Evolutionary conservation across 2,113 vertebrate genomes (phyloP).

Genomic region (Pycnonotus jocosus): DNA sequence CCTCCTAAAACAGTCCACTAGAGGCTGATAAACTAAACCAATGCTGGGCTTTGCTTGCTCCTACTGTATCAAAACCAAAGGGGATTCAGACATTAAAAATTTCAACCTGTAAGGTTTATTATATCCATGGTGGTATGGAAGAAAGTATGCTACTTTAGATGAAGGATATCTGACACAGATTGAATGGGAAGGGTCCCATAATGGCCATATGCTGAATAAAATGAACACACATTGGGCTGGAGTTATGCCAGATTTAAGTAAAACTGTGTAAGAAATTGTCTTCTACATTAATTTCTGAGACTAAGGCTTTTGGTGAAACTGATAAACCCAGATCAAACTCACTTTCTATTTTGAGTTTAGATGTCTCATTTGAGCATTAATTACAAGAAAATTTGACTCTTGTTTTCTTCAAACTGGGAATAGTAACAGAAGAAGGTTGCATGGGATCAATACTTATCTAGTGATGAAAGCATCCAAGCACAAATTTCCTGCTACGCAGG

Average conservation of each 20-base stretch:
- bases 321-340: background rate
- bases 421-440: background rate
- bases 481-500: background rate
- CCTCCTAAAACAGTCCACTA: background rate
- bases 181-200: background rate
- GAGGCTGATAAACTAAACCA: background rate
- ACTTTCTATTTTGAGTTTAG: background rate
- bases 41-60: background rate
- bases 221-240: background rate
- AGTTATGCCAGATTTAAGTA: background rate
- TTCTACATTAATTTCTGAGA: background rate
- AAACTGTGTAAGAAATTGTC: background rate
- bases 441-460: background rate
- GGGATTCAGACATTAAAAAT: background rate
- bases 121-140: background rate
- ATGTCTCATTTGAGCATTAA: background rate
- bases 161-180: background rate
- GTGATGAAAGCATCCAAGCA: background rate
- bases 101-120: background rate
- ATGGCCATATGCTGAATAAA: background rate
- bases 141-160: background rate
- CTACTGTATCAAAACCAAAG: background rate
- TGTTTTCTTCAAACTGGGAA: background rate
- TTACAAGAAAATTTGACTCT: background rate
- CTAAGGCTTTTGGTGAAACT: background rate